Base-by-base conservation (phyloP, 2,113 vertebrate species). In the Gobius niger region DNA sequence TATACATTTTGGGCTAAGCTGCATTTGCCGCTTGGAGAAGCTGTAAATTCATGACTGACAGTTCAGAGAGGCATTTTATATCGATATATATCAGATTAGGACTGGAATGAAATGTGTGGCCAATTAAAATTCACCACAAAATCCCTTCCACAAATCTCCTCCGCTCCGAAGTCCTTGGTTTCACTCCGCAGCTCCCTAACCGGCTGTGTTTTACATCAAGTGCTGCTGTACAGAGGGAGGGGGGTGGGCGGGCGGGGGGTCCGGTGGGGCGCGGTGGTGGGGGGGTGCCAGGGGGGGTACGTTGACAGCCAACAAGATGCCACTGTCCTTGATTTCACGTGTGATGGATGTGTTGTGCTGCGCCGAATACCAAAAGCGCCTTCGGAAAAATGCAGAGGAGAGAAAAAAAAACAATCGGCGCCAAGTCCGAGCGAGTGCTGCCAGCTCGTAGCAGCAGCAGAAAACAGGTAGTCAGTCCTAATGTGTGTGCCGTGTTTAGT, bases 401-500 rank as follows among this genome's bases (percentile, higher is more conserved):
- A 46, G 10, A 46, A 46, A 46, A 46, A 46, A 18, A 67, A 63
- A 14, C 4, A 64, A 63, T 54, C 57, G 7, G 9, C n/a, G 44
- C 11, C n/a, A 54, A 44, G 13, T 75, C 60, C 7, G 10, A 46
- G 44, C 44, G 18, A 4, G 4, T n/a, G 62, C 54, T 46, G 16
- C 19, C 71, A 14, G 62, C 46, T 53, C 11, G 4, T 46, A 42
- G n/a, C 51, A 0, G 66, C 53, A 42, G 53, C 6, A 7, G n/a
- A 57, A 18, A 67, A 56, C 53, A 19, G 5, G 16, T 13, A 7
- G 51, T 9, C 3, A 2, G 53, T 42, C 50, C 50, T 46, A 15
- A 12, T 19, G 47, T 44, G 19, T 46, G 18, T 54, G 67, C 57
- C 24, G 49, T 56, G 82, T 84, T 84, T 79, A 42, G 80, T 63